phyloP scores from a whole-genome alignment of 1,140 invertebrate species.

The Drosophila sp. region DNA sequence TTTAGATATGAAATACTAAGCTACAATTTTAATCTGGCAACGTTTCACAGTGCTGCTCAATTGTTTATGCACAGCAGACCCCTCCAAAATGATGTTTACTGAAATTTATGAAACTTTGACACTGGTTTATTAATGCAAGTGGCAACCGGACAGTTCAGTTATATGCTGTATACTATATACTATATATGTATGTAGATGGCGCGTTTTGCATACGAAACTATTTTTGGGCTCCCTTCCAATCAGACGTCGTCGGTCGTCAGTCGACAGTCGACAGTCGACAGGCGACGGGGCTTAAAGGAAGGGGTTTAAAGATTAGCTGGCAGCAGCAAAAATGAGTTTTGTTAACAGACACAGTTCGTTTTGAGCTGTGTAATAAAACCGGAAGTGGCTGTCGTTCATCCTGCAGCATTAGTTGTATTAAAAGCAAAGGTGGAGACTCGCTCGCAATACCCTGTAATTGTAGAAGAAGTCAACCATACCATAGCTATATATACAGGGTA shows the following conservation, averaged over 20 bases:
- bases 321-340: constrained; percentile 56
- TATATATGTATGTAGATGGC: neutral
- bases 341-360: constrained; percentile 48
- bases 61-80: constrained; percentile 32
- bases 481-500: neutral
- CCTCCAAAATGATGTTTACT: constrained; percentile 51
- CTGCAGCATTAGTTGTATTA: constrained; percentile 29
- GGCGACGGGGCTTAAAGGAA: too few species aligned
- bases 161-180: too few species aligned
- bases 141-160: constrained; percentile 51
- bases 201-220: constrained; percentile 63
- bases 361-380: constrained; percentile 62
- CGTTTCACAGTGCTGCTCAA: constrained; percentile 20
- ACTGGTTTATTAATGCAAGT: constrained; percentile 77
- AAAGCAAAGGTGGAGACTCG: neutral
- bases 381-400: constrained; percentile 63
- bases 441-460: neutral
- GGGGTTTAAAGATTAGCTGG: constrained; percentile 19
- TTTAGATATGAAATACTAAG: neutral
- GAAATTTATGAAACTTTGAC: constrained; percentile 75
- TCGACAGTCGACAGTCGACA: too few species aligned
- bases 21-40: constrained; percentile 12
- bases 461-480: neutral
- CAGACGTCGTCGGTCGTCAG: neutral
- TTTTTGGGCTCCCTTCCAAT: constrained; percentile 44